Percentiles rank a stretch among this genome's conserved stretches.
Conservation (phyloP, 2,797 vertebrate genomes). For the Manis javanica region DNA sequence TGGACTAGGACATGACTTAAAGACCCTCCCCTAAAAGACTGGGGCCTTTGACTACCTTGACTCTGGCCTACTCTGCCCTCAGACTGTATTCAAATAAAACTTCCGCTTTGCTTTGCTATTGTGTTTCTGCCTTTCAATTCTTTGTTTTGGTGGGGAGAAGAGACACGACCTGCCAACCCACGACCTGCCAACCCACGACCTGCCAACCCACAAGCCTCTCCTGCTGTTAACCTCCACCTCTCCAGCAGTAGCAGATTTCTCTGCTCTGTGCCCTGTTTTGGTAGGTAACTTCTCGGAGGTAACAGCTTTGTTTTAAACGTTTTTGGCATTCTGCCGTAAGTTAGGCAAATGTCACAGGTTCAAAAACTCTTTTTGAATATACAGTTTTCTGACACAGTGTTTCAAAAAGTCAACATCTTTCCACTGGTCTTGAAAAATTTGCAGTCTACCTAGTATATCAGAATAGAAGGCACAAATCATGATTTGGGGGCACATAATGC, state of each 20-base stretch:
- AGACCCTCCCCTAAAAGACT: too few relatives aligned
- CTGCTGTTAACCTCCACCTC: too few relatives aligned
- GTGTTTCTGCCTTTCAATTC: too few relatives aligned
- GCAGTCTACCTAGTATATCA: rapidly evolving
- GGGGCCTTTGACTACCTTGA: too few relatives aligned
- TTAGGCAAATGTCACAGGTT: not conserved
- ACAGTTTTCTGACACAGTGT: not conserved
- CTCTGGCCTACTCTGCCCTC: too few relatives aligned
- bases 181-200: not conserved
- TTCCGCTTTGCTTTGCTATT: too few relatives aligned
- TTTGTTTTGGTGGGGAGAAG: too few relatives aligned
- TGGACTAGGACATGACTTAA: too few relatives aligned
- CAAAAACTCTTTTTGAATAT: not conserved
- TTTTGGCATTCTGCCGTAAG: not conserved
- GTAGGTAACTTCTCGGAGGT: not conserved
- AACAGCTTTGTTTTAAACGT: not conserved
- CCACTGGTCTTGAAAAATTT: not conserved
- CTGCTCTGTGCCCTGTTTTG: not conserved
- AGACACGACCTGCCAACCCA: not conserved
- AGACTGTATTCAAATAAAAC: too few relatives aligned
- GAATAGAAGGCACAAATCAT: rapidly evolving
- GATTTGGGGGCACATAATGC: not conserved
- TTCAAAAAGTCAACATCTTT: not conserved
- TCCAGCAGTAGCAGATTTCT: not conserved
- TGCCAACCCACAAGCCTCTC: rapidly evolving